phyloP scores from a whole-genome alignment of 2,797 vertebrate species.

The Coluber constrictor region DNA sequence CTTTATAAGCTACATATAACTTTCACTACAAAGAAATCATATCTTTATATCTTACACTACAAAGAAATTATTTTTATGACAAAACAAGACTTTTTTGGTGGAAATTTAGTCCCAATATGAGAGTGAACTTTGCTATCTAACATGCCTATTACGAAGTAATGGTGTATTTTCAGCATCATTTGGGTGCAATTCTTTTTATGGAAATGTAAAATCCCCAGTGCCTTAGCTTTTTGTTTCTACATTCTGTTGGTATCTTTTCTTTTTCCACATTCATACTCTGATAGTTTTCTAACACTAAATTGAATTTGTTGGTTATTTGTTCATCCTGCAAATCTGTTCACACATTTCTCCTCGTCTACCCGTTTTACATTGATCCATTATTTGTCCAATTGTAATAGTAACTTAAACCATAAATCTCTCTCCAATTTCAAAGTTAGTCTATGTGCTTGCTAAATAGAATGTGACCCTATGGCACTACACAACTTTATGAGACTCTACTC shows the following conservation, averaged over 20 bases:
- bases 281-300: constrained; percentile 3
- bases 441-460: constrained; percentile 13
- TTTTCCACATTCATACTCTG: constrained; percentile 2
- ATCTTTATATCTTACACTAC: neutral
- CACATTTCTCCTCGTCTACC: constrained; percentile 16
- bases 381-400: constrained; percentile 32
- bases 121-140: neutral
- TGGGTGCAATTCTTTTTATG: neutral
- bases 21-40: neutral
- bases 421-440: constrained; percentile 25
- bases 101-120: neutral
- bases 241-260: neutral
- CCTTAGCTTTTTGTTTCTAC: neutral
- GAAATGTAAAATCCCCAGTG: neutral
- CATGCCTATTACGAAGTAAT: neutral
- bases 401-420: constrained; percentile 27
- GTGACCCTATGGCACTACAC: neutral
- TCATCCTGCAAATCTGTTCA: constrained; percentile 18
- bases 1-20: neutral
- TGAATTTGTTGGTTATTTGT: constrained; percentile 28
- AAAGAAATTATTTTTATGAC: neutral
- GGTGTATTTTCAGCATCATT: neutral
- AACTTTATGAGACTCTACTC: neutral
- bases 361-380: constrained; percentile 17
- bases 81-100: neutral